phyloP scores from a whole-genome alignment of 2,888 invertebrate genomes.

The Odontocolon sp. region DNA sequence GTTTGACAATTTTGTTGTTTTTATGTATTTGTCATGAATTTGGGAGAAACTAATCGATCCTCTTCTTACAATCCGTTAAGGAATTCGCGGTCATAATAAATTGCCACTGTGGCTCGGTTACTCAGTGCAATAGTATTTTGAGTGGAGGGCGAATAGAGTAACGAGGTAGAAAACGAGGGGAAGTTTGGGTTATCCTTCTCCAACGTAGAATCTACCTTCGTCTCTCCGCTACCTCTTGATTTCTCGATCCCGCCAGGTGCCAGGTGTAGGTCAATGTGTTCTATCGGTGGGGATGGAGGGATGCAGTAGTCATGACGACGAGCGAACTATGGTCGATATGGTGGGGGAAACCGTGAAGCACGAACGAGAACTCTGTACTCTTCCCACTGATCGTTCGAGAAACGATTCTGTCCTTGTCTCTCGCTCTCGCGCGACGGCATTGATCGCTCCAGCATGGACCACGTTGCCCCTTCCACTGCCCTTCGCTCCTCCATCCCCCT shows the following conservation, averaged over 20 bases:
- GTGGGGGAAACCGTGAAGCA: constrained; percentile 65
- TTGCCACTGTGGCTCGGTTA: constrained; percentile 11
- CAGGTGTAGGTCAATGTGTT: constrained; percentile 61
- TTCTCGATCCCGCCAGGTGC: constrained; percentile 69
- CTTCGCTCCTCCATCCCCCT: not conserved
- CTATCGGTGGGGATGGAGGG: constrained; percentile 66
- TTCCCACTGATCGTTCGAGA: constrained; percentile 5
- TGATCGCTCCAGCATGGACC: constrained; percentile 78
- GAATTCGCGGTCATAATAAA: constrained; percentile 41
- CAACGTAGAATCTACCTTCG: constrained; percentile 1
- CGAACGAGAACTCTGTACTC: constrained; percentile 8
- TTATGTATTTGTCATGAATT: no score
- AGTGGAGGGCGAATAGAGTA: not conserved
- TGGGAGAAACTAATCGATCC: not conserved
- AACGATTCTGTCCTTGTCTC: constrained; percentile 42
- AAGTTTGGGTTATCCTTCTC: constrained; percentile 5
- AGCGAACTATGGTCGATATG: constrained; percentile 44
- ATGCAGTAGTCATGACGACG: constrained; percentile 78
- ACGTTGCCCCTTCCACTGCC: constrained; percentile 63
- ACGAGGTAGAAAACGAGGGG: not conserved
- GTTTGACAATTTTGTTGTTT: no score
- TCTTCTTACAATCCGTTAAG: constrained; percentile 16
- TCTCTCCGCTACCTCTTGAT: constrained; percentile 51
- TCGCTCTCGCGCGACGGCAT: constrained; percentile 67
- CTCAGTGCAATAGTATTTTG: constrained; percentile 19